These are phyloP conservation scores for Apogon hyalosoma DNA, from an alignment of 2,797 vertebrate species.

Conservation along the genomic window DNA sequence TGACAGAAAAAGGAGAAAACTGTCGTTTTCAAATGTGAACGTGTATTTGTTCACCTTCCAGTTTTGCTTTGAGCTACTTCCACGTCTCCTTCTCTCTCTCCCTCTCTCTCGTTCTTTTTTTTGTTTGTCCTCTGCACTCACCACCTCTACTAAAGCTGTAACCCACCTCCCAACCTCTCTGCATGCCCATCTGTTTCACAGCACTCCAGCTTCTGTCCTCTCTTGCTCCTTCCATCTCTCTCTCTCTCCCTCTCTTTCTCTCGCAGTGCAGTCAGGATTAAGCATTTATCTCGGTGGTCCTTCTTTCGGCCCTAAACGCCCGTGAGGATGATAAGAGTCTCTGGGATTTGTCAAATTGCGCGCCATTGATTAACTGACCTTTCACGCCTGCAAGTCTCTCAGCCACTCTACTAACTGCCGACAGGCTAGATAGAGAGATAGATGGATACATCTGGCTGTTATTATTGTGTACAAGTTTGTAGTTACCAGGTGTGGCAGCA, in stretches of 20 bases:
- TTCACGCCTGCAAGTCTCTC: conserved; percentile 84
- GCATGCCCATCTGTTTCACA: conserved; percentile 66
- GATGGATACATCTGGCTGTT: conserved; percentile 83
- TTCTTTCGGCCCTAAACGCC: conserved; percentile 82
- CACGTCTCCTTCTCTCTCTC: conserved; percentile 33
- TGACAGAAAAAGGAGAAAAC: conserved; percentile 52
- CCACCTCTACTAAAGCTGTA: conserved; percentile 27
- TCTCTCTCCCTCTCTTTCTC: conserved; percentile 41
- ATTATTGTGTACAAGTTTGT: conserved; percentile 86
- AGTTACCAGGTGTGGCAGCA: conserved; percentile 80
- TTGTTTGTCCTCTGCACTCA: conserved; percentile 4
- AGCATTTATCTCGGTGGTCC: conserved; percentile 85
- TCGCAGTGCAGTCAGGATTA: conserved; percentile 76
- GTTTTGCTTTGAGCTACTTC: conserved; percentile 58
- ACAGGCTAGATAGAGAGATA: conserved; percentile 86
- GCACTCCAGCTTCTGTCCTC: conserved; percentile 35
- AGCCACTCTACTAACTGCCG: conserved; percentile 82
- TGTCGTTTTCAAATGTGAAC: conserved; percentile 53
- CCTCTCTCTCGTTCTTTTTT: conserved; percentile 35
- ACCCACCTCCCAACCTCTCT: conserved; percentile 43
- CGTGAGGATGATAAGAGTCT: conserved; percentile 85
- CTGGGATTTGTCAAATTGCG: conserved; percentile 90
- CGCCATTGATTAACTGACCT: conserved; percentile 89
- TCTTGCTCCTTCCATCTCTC: conserved; percentile 19
- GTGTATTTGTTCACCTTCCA: conserved; percentile 54